phyloP scores from a whole-genome alignment of 1,140 invertebrate genomes.

The Pentalonia nigronervosa region DNA sequence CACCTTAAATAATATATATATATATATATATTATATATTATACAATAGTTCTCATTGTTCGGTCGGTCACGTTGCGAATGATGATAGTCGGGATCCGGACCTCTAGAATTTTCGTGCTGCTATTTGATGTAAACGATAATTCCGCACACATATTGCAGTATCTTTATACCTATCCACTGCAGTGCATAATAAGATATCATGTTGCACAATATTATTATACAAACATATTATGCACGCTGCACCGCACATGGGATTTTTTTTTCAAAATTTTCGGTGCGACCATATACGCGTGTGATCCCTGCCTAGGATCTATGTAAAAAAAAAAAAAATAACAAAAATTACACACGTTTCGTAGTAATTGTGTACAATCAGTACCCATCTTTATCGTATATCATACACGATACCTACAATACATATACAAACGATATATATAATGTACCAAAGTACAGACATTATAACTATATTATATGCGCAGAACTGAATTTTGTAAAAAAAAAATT shows the following conservation, averaged over 20 bases:
- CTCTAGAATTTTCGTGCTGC: background rate
- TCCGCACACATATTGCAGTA: background rate
- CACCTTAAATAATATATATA: background rate
- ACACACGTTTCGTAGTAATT: background rate
- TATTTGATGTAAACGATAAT: background rate
- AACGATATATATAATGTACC: background rate
- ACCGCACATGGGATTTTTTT: background rate
- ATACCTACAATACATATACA: no score
- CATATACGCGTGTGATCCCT: background rate
- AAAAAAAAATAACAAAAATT: slow-evolving; percentile 2
- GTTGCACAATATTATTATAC: background rate
- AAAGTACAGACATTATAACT: background rate
- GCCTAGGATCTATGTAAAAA: background rate
- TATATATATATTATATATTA: background rate
- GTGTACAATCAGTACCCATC: background rate
- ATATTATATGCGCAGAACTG: background rate
- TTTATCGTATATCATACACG: background rate
- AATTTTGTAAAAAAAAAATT: background rate
- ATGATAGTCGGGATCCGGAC: background rate
- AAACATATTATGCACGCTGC: background rate
- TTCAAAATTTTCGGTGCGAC: background rate
- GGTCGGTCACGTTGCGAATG: background rate
- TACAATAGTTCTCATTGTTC: background rate
- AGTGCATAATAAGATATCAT: background rate
- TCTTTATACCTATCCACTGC: background rate